These are phyloP conservation scores for Erethizon dorsatum DNA, from an alignment of 2,797 vertebrate species.

Conservation along the genomic window DNA sequence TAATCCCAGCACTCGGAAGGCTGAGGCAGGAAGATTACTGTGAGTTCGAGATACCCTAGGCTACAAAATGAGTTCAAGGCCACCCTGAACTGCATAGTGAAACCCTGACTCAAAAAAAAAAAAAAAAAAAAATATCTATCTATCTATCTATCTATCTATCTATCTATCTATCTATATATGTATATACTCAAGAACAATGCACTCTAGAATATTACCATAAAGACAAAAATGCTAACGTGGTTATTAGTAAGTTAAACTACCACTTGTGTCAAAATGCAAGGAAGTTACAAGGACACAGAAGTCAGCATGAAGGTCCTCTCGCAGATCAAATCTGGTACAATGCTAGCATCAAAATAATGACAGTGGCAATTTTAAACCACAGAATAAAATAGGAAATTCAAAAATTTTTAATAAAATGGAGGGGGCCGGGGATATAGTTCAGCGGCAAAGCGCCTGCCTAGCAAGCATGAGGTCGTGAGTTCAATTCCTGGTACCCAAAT, in stretches of 20 bases:
- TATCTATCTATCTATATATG: too few relatives aligned
- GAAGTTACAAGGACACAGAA: background rate
- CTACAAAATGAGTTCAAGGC: background rate
- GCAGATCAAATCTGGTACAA: background rate
- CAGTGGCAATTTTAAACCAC: background rate
- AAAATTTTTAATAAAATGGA: background rate
- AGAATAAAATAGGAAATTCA: background rate
- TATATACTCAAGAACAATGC: background rate
- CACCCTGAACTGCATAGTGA: background rate
- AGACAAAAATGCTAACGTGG: background rate
- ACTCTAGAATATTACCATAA: background rate
- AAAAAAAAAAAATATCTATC: too few relatives aligned
- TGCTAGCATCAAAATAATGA: background rate
- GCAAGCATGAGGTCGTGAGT: too few relatives aligned
- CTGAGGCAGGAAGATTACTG: background rate
- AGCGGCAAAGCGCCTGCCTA: too few relatives aligned
- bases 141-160: too few relatives aligned
- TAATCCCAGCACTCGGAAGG: background rate
- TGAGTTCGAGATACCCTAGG: background rate
- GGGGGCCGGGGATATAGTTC: too few relatives aligned
- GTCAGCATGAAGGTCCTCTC: background rate
- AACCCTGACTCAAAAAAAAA: background rate
- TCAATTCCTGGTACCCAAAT: too few relatives aligned
- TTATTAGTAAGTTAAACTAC: background rate
- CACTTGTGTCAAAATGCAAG: background rate